These are phyloP conservation scores for Columbina picui DNA, from an alignment of 2,113 vertebrate species.

Conservation along the genomic window DNA sequence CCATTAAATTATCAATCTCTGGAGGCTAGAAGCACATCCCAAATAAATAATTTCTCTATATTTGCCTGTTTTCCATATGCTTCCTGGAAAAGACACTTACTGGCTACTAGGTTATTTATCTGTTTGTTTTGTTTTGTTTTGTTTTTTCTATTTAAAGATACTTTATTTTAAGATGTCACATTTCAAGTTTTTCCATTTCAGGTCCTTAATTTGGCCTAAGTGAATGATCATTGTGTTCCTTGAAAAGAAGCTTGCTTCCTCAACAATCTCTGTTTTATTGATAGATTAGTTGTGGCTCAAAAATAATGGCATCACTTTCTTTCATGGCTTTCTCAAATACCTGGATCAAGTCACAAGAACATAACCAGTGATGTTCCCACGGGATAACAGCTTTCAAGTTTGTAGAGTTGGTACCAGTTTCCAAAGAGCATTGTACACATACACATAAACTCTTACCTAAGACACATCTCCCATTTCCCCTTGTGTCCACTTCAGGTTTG, in stretches of 20 bases:
- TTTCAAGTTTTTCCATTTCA: background rate
- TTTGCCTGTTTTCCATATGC: background rate
- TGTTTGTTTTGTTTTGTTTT: too few species aligned
- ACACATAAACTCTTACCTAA: background rate
- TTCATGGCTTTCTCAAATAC: slow-evolving; percentile 6
- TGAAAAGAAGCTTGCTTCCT: background rate
- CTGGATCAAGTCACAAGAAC: slow-evolving; percentile 2
- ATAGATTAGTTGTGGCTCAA: slow-evolving; percentile 4
- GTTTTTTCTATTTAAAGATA: background rate
- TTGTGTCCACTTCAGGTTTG: background rate
- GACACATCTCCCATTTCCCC: background rate
- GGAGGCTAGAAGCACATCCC: background rate
- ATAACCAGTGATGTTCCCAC: background rate
- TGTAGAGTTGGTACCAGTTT: background rate
- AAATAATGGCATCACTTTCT: background rate
- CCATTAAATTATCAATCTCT: background rate
- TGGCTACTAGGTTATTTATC: background rate
- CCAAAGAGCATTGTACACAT: background rate
- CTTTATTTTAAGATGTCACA: background rate
- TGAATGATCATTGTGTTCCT: background rate
- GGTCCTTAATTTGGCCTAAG: background rate
- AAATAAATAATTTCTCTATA: background rate
- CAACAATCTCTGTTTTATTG: slow-evolving; percentile 6
- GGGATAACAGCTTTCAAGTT: background rate
- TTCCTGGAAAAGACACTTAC: background rate